Base-by-base conservation (phyloP, 2,797 vertebrate genomes). In the Gouania willdenowi region DNA sequence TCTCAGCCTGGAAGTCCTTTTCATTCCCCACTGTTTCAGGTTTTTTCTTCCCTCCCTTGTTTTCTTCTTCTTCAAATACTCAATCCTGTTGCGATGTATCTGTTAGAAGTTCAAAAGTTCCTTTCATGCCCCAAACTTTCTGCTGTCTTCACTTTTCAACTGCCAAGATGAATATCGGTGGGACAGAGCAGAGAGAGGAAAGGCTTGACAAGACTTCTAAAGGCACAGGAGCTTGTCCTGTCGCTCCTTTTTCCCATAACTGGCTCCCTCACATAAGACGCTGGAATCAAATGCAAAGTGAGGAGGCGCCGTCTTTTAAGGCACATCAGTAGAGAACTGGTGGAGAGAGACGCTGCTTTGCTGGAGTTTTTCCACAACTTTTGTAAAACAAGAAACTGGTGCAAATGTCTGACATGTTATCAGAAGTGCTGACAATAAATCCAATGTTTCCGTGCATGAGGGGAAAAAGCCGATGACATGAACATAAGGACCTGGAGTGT, bases 231-330 rank as follows among this genome's bases (percentile, higher is more conserved):
- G 81, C 77, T 79, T 77, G 70, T 86, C 76, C 79, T 75, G 74
- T 80, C 79, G 75, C 68, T 75, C 68, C 82, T 56, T 70, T 69
- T 75, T 59, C 77, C 76, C 71, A 70, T 78, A 83, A 83, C 81
- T 66, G 79, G 59, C 75, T 83, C 77, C 69, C 70, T 86, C 71
- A 45, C 68, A 52, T 56, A 83, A 85, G 57, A 68, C 73, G 54
- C 42, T 39, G n/a, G 49, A 76, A 84, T 87, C 81, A 87, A 87
- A 85, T 84, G 71, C 81, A 86, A 85, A 84, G 80, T 76, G 75
- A 79, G 74, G 74, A 86, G 75, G 81, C 67, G 24, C 58, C 59
- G 62, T 60, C 82, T 89, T 87, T 88, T 72, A 87, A 79, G 79
- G 79, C 73, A 81, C 71, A 82, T 83, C 72, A 79, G 75, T 81